phyloP scores from a whole-genome alignment of 2,797 vertebrate species.

The Diglossa cyanea region DNA sequence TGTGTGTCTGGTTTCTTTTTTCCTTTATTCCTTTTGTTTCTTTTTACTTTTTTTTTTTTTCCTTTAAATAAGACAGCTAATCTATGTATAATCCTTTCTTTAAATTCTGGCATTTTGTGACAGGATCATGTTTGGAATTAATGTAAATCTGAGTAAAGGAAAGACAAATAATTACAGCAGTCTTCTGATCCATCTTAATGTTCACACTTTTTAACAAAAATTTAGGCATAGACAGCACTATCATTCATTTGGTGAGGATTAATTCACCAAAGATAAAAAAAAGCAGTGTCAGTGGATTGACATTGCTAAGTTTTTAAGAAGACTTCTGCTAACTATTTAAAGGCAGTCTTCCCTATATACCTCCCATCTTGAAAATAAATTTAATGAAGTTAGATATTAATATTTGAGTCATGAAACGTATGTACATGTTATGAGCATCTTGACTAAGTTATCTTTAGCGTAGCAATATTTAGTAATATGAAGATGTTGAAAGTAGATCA shows the following conservation, averaged over 20 bases:
- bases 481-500: not conserved
- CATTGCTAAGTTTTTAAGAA: not conserved
- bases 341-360: not conserved
- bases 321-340: not conserved
- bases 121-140: conserved; percentile 34
- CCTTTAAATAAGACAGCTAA: not conserved
- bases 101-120: conserved; percentile 17
- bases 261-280: not conserved
- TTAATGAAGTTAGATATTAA: not conserved
- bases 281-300: not conserved
- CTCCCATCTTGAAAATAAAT: not conserved
- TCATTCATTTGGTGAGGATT: conserved; percentile 12
- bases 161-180: not conserved
- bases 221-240: not conserved
- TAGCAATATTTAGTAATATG: not conserved
- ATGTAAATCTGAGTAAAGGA: not conserved
- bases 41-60: not conserved
- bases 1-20: not conserved
- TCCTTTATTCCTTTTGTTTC: accelerated
- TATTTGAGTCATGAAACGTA: not conserved
- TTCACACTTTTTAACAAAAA: conserved; percentile 31
- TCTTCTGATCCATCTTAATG: conserved; percentile 7
- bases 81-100: conserved; percentile 33
- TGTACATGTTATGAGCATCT: not conserved
- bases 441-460: not conserved